Evolutionary conservation across 2,888 invertebrate species (phyloP), one percentile per base, ranked within the genome.

Genomic region (Drosophila meridionalis): DNA sequence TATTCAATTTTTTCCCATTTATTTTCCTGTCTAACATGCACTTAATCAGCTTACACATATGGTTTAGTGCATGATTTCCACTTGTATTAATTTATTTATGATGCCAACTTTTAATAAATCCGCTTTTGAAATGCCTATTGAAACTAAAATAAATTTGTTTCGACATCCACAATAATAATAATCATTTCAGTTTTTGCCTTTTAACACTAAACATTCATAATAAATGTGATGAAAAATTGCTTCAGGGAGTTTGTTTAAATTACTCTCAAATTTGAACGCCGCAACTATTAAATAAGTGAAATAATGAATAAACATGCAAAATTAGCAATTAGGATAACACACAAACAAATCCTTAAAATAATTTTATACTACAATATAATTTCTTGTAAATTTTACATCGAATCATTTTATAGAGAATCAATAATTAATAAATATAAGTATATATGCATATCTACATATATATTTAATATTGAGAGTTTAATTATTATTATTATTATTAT

Each of bases 171-270:
- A 20, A 20, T 20, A 20, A 20, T 20, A 20, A 20, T 20, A 20
- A 20, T 20, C 0, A 55, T 7, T 38, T 14, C 28, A 14, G 20
- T 6, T 34, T 11, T 14, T 53, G 14, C 28, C 12, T 50, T 55
- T 7, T 30, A 60, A 20, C 30, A 9, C 26, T 14, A 50, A 53
- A 26, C 38, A 69, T 62, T 43, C 38, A 45, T 12, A 9, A 30
- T 53, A 40, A 43, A 40, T 55, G 48, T 47, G 11, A 30, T 53
- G 34, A 38, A 40, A 48, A 53, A 43, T 57, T 73, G 20, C 26
- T 28, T 38, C 14, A 5, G 4, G 30, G 42, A 28, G 56, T 20
- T 28, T 36, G 32, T 5, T 60, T 48, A 43, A 9, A 48, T 12
- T 9, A 43, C 56, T 5, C 8, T 59, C 11, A 0, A 28, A 20